These are phyloP conservation scores for Ischnura elegans DNA, from an alignment of 2,888 invertebrate species.

Conservation along the genomic window DNA sequence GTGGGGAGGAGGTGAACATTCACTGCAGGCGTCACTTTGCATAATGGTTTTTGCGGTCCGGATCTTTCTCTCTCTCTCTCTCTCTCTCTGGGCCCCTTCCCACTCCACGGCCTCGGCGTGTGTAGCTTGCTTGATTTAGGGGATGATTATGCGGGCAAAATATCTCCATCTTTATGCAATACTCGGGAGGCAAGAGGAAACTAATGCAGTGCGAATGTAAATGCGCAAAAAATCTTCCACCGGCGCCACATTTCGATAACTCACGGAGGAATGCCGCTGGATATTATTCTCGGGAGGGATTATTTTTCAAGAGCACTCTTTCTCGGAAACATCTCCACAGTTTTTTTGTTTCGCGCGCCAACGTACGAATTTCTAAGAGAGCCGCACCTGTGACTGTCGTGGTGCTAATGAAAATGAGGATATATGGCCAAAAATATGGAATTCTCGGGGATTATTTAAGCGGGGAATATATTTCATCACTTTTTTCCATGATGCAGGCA, in stretches of 20 bases:
- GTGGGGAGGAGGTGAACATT: slow-evolving; percentile 52
- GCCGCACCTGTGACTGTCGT: neutral
- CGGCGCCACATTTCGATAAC: slow-evolving; percentile 43
- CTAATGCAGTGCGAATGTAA: slow-evolving; percentile 64
- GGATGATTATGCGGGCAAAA: slow-evolving; percentile 47
- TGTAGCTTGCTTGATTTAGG: slow-evolving; percentile 31
- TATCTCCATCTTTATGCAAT: slow-evolving; percentile 32
- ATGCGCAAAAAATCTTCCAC: slow-evolving; percentile 34
- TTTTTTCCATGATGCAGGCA: neutral
- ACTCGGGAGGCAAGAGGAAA: slow-evolving; percentile 41
- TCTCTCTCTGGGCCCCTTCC: neutral
- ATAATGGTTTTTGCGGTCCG: slow-evolving; percentile 58
- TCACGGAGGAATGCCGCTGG: slow-evolving; percentile 26
- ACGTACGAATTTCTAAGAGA: neutral
- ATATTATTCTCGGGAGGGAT: neutral
- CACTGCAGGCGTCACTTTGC: slow-evolving; percentile 61
- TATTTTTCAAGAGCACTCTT: slow-evolving; percentile 37
- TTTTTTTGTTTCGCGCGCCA: neutral
- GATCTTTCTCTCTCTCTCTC: too few species aligned
- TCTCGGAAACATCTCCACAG: neutral
- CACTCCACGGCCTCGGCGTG: neutral
- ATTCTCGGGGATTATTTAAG: neutral
- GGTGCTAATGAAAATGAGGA: neutral
- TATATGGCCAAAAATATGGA: neutral
- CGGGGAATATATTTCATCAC: neutral